These are phyloP conservation scores for Probosciger aterrimus DNA, from an alignment of 2,113 vertebrate species.

Conservation along the genomic window DNA sequence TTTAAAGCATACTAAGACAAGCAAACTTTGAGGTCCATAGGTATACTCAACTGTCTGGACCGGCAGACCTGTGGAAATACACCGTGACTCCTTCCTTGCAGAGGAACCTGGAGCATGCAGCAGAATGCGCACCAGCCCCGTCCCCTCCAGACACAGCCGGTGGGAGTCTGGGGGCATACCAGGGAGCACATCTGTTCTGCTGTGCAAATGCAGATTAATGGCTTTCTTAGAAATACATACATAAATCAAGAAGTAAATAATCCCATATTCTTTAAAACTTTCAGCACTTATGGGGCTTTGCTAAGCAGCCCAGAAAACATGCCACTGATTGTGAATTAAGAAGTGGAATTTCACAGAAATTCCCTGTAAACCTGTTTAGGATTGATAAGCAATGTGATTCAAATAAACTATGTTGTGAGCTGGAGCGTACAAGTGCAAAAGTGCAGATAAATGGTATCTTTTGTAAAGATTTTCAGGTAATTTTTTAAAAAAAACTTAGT, in stretches of 20 bases:
- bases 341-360: not conserved
- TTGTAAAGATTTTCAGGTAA: not conserved
- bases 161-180: not conserved
- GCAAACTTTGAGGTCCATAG: not conserved
- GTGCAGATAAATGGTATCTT: not conserved
- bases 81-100: not conserved
- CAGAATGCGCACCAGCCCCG: accelerated
- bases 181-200: not conserved
- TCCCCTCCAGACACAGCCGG: not conserved
- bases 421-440: not conserved
- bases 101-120: not conserved
- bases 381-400: not conserved
- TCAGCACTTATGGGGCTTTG: not conserved
- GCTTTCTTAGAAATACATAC: not conserved
- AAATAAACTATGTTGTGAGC: not conserved
- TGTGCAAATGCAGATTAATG: not conserved
- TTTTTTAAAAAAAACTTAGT: not conserved
- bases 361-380: not conserved
- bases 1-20: not conserved
- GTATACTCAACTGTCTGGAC: not conserved
- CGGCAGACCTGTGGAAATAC: not conserved
- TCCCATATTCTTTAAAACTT: not conserved
- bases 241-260: not conserved
- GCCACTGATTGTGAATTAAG: not conserved
- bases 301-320: not conserved